Evolutionary conservation across 2,113 vertebrate genomes (phyloP).

Genomic region (Neotoma lepida): DNA sequence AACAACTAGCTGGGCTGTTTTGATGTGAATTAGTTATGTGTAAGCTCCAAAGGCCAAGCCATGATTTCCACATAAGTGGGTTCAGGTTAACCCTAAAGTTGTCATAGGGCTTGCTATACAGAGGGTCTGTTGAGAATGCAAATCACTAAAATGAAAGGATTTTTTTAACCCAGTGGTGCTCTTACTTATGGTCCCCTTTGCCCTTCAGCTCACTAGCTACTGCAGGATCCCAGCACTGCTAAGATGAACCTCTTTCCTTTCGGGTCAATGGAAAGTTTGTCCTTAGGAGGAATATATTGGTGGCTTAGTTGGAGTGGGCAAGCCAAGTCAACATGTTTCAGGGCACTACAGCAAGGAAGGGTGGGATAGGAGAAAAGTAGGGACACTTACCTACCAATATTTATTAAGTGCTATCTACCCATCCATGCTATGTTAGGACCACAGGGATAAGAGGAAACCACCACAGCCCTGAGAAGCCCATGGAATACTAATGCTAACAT

Average conservation of each 20-base stretch:
- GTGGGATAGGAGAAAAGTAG: neutral
- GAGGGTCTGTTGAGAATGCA: neutral
- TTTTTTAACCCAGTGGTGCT: neutral
- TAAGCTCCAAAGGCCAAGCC: neutral
- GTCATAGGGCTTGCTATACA: neutral
- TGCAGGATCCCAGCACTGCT: neutral
- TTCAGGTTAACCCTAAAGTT: neutral
- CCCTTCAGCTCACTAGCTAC: neutral
- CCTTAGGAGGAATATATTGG: neutral
- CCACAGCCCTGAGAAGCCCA: neutral
- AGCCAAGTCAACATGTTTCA: neutral
- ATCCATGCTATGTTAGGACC: neutral
- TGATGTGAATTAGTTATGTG: neutral
- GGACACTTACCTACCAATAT: neutral
- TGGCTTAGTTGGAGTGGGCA: neutral
- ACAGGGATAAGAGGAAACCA: neutral
- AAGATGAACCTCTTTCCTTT: neutral
- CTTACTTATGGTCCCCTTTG: neutral
- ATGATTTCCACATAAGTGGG: neutral
- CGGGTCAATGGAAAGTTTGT: neutral
- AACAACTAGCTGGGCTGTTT: neutral
- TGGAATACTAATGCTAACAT: neutral
- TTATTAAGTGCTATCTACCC: neutral
- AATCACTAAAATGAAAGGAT: conserved; percentile 2
- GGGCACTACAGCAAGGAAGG: neutral